Base-by-base conservation (phyloP, 2,797 vertebrate genomes). In the Sebastes steindachneri region DNA sequence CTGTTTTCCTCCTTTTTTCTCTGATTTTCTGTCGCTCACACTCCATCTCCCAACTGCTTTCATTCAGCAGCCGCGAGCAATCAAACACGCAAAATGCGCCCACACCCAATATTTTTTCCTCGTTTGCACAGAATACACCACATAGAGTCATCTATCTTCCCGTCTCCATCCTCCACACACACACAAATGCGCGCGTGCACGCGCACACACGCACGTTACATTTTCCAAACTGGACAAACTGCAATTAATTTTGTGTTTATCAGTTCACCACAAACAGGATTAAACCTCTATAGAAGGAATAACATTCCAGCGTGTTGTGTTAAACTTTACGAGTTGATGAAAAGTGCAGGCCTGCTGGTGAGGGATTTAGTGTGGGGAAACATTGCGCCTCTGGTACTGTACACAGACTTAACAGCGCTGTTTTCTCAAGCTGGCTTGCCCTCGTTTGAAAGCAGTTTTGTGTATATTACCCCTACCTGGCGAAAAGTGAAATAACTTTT, bases 221-320 rank as follows among this genome's bases (percentile, higher is more conserved):
- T 80, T 75, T 76, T 70, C 57, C 63, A 86, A 88, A 92, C 85
- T 85, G 79, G 66, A 82, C 35, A 37, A 37, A 37, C 77, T 87
- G 41, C 77, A 68, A 78, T 88, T 90, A 84, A 82, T 55, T 86
- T 84, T 78, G 84, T 91, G 90, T 92, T 90, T 87, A 92, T 94
- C 90, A 85, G 82, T 81, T 92, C 67, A 54, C 86, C 75, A 81
- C 92, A 91, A 94, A 90, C 91, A 79, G 81, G 91, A 91, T 91
- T 89, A 90, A 84, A 86, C 67, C 75, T 81, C 77, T 45, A 77
- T 82, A 83, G 92, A 82, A 91, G 89, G 81, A 93, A 92, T 84
- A 93, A 94, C 91, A 94, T 94, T 93, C 90, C 91, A 86, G 77
- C 51, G 28, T 92, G 93, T 94, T 93, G 87, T 93, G 92, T 94